Base-by-base conservation (phyloP, 64 coral and sea anemone genomes). In the Montipora sp. region DNA sequence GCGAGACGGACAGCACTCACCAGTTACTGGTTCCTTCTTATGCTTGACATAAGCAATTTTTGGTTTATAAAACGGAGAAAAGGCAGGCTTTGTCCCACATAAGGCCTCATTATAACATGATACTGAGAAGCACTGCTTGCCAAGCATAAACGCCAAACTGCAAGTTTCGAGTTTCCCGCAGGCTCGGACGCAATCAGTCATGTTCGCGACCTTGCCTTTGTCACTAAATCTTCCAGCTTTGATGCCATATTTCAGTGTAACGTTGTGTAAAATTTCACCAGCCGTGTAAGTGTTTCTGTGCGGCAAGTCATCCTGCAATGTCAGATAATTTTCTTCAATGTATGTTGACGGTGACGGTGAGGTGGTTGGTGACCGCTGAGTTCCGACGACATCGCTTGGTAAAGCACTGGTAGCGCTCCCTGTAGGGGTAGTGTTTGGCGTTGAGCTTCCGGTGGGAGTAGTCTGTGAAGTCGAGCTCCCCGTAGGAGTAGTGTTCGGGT, bases 71-170 rank as follows among this genome's bases (percentile, higher is more conserved):
- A 94, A 97, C 3, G 78, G 72, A 15, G 95, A 97, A 81, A 71
- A 97, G 36, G 95, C 95, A n/a, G 95, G 89, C 74, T 97, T 97
- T 24, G 95, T 97, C 11, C 83, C 19, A 20, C 95, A 97, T 7
- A 84, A n/a, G 2, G 73, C 83, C 13, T 90, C 75, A 19, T 77
- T 90, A 61, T 84, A 94, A 88, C 95, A 97, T 8, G 91, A 83
- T 6, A 97, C 95, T 55, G 95, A 77, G 20, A 95, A 98, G 85
- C 96, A 98, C 75, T 98, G 90, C 4, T 89, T 79, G 36, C 96
- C 93, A 46, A 98, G 90, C 96, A 98, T 98, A 47, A 98, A 98
- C 7, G 96, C 96, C 9, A 98, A 75, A 57, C 95, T 94, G 14
- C 96, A 98, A 48, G 51, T 90, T 75, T 78, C 73, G 16, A 83